Conservation (phyloP, 2,113 vertebrate genomes). For the Progne subis region DNA sequence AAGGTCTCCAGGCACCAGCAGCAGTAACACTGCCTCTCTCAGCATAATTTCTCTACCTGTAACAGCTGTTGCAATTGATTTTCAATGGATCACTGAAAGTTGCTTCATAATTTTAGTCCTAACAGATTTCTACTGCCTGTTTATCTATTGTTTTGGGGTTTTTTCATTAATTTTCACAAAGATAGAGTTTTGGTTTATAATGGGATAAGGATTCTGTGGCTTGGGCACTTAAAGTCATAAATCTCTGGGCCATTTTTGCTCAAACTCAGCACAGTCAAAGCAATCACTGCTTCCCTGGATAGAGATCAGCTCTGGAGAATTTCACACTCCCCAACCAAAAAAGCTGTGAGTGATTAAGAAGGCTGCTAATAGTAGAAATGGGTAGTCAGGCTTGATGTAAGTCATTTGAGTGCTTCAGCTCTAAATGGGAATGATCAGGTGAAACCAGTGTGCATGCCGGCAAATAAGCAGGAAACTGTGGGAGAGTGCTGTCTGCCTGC, state of each 20-base stretch:
- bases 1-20: not conserved
- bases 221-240: not conserved
- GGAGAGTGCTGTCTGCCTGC: not conserved
- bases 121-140: not conserved
- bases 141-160: not conserved
- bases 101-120: not conserved
- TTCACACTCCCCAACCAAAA: not conserved
- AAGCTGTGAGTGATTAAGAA: not conserved
- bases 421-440: not conserved
- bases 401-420: not conserved
- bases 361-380: not conserved
- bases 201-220: not conserved
- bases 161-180: not conserved
- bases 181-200: not conserved
- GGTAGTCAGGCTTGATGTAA: not conserved
- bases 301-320: not conserved
- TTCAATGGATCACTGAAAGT: not conserved
- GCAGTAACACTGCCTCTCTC: not conserved
- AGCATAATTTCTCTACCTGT: not conserved
- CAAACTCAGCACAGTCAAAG: not conserved
- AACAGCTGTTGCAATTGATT: slow-evolving; percentile 19
- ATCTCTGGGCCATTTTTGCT: not conserved
- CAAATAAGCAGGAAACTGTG: not conserved
- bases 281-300: not conserved
- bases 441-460: not conserved